Evolutionary conservation across 2,797 vertebrate genomes (phyloP).

Genomic region (Tamandua tetradactyla): DNA sequence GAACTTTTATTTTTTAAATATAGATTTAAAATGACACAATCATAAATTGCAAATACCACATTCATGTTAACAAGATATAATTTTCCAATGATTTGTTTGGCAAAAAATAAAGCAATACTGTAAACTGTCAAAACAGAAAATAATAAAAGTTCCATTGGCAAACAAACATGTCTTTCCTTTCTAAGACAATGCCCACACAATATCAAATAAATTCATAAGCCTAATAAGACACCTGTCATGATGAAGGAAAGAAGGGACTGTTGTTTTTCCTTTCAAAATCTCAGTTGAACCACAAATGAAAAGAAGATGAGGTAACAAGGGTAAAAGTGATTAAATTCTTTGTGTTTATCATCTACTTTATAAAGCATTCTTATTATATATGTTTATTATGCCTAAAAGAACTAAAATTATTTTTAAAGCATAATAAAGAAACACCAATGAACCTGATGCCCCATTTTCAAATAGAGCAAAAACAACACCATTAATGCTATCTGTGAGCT

Average conservation of each 20-base stretch:
- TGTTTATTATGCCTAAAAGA: neutral
- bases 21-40: neutral
- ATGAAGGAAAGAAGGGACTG: neutral
- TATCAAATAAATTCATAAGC: neutral
- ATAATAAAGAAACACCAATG: neutral
- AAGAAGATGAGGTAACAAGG: neutral
- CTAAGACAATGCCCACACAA: neutral
- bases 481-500: neutral
- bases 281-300: neutral
- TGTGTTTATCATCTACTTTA: neutral
- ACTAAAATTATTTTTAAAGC: neutral
- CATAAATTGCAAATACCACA: constrained; percentile 21
- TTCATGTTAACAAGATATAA: constrained; percentile 39
- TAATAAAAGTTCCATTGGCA: neutral
- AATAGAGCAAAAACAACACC: neutral
- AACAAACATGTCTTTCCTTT: constrained; percentile 40
- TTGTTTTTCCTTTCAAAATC: neutral
- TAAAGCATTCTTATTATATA: constrained; percentile 18
- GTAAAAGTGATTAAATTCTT: neutral
- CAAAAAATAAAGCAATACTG: constrained; percentile 30
- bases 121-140: constrained; percentile 39
- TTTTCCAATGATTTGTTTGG: constrained; percentile 42
- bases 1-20: constrained; percentile 38
- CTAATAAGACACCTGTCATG: neutral
- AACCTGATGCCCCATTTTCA: neutral